Evolutionary conservation across 2,888 invertebrate species (phyloP).

Genomic region (Scaptomyza caliginosa): DNA sequence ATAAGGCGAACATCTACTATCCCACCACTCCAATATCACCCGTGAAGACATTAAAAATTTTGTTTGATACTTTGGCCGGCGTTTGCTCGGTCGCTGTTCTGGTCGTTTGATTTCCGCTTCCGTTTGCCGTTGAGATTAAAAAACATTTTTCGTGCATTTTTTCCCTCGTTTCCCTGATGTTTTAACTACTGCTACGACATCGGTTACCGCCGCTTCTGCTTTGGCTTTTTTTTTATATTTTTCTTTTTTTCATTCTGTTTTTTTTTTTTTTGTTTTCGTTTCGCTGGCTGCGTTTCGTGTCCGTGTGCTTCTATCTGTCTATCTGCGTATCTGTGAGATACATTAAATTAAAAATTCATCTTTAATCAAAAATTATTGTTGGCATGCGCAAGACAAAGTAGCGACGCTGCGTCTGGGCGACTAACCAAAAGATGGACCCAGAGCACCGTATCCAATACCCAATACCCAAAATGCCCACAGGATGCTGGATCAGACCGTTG

Average conservation of each 20-base stretch:
- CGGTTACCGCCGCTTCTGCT: slow-evolving; percentile 9
- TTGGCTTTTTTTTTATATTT: background rate
- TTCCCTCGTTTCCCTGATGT: slow-evolving; percentile 70
- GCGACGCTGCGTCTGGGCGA: slow-evolving; percentile 17
- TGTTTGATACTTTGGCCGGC: slow-evolving; percentile 71
- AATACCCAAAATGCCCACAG: background rate
- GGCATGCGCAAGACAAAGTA: slow-evolving; percentile 69
- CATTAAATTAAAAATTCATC: slow-evolving; percentile 83
- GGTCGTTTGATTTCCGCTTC: slow-evolving; percentile 83
- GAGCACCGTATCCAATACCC: too few relatives aligned
- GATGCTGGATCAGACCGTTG: slow-evolving; percentile 29
- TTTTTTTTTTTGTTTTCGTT: slow-evolving; percentile 40
- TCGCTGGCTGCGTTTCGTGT: slow-evolving; percentile 50
- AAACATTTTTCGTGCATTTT: slow-evolving; percentile 72
- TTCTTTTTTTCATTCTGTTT: background rate
- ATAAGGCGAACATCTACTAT: slow-evolving; percentile 69
- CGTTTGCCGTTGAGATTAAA: slow-evolving; percentile 83
- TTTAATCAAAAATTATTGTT: slow-evolving; percentile 83
- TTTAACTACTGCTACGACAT: slow-evolving; percentile 36
- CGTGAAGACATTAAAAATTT: slow-evolving; percentile 73
- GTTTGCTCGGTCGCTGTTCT: slow-evolving; percentile 70
- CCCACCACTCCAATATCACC: slow-evolving; percentile 3
- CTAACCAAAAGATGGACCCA: slow-evolving; percentile 4
- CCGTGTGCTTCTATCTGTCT: slow-evolving; percentile 13
- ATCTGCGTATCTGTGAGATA: slow-evolving; percentile 70